Evolutionary conservation across 2,113 vertebrate species (phyloP).

Genomic region (Irena cyanogastra): DNA sequence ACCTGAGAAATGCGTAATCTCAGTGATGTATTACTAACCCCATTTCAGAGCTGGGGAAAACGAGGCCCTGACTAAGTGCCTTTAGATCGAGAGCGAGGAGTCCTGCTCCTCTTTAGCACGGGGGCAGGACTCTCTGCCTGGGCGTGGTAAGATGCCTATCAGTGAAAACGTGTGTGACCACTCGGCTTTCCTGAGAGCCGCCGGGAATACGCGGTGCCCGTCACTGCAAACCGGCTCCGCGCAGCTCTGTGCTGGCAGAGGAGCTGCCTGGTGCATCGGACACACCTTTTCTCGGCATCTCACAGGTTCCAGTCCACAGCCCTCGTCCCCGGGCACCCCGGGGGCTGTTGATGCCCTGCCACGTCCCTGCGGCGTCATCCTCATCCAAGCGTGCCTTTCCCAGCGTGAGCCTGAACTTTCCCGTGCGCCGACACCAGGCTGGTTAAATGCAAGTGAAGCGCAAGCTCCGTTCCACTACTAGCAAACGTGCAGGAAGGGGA

Average conservation of each 20-base stretch:
- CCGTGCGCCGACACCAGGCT: neutral
- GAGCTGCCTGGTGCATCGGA: neutral
- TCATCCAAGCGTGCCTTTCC: neutral
- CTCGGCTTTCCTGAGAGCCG: neutral
- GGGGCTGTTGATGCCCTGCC: neutral
- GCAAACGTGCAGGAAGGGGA: neutral
- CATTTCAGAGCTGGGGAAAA: neutral
- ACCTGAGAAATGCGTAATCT: neutral
- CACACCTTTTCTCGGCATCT: slow-evolving; percentile 36
- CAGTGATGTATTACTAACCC: neutral
- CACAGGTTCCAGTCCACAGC: neutral
- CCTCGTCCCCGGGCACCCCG: neutral
- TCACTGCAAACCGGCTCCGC: neutral
- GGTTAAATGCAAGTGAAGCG: neutral
- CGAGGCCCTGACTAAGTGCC: neutral
- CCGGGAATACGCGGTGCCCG: neutral
- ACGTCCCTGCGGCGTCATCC: neutral
- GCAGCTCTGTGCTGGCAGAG: neutral
- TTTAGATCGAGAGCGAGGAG: neutral
- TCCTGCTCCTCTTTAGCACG: neutral
- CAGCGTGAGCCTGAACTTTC: neutral
- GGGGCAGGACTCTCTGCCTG: neutral
- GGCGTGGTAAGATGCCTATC: neutral
- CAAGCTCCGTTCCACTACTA: neutral
- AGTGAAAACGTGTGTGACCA: neutral